Base-by-base conservation (phyloP, 2,888 invertebrate species). In the Sphecodes monilicornis region DNA sequence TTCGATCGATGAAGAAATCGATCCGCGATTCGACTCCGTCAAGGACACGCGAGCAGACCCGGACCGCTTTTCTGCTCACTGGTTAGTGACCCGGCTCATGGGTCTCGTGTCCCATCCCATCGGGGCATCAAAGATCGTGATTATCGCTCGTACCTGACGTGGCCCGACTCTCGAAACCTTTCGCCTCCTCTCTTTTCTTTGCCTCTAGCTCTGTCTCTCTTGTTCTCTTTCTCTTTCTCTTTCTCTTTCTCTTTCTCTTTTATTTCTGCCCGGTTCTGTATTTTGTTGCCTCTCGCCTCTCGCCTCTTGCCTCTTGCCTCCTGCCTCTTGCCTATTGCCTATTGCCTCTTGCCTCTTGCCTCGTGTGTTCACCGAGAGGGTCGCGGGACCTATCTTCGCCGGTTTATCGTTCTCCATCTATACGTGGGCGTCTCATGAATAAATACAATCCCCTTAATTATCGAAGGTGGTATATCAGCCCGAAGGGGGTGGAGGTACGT, bases 41-140 rank as follows among this genome's bases (percentile, higher is more conserved):
- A 93, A 93, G 93, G 93, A 82, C 92, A 86, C 80, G 76, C 57
- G 75, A 86, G 88, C 90, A 87, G 89, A 88, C 74, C 81, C 82
- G 86, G 84, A 85, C 89, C 80, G 84, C 86, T 89, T 89, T 89
- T 90, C 90, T 85, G 85, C 74, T 79, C 71, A 73, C 84, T 92
- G 93, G 93, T 93, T 92, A 93, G 89, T 91, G 93, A 93, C 92
- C 93, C 83, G 77, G 22, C 70, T 60, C 60, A 18, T 29, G 60
- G 60, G 60, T 60, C 29, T 32, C 8, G 1, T 60, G 60, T 32
- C 82, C 82, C 81, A 83, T 72, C 79, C 91, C 73, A 70, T 54
- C n/a, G 18, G 78, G 46, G 50, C 78, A 68, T 60, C 70, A 39
- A 64, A 83, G 84, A 85, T 87, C 90, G 88, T 86, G 86, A 85